Evolutionary conservation across 2,797 vertebrate genomes (phyloP), one percentile per base, ranked within the genome.

Genomic region (Rhodeus uyekii): DNA sequence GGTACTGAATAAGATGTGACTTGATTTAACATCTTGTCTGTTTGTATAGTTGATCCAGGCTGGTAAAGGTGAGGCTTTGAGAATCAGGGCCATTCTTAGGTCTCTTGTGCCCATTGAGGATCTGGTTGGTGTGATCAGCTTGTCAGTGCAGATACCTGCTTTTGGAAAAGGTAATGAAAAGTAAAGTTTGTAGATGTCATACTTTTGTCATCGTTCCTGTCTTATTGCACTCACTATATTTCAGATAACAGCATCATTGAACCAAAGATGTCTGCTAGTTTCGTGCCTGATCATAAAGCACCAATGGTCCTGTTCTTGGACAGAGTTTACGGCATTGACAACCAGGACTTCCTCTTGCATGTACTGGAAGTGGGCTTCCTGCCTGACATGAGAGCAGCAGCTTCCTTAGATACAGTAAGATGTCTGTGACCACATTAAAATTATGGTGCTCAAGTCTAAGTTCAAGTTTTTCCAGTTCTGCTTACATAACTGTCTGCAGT

Each of bases 271-370:
- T 97, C 96, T 0, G 97, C 97, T 22, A 97, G 97, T 89, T 99
- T 99, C 38, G 96, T 97, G 36, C 97, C 97, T 0, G 97, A 99
- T 87, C 97, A 99, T 93, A 99, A 99, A 86, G 95, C 97, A 0
- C 96, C 97, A 73, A 98, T 97, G 96, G 97, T 99, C 60, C 94
- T 99, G 72, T 99, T 99, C 91, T 90, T 99, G 90, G 97, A 99
- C 92, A 95, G 97, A 22, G 97, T 99, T 24, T 99, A 99, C 0
- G 97, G 97, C 22, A 98, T 99, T 4, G 97, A 98, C 84, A 96
- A 94, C 89, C 97, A 99, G 89, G 97, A 99, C 86, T 98, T 99
- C 91, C 90, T 99, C 32, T 92, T 99, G 1, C 96, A 96, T 1
- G 95, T 99, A 71, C 93, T 99, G 65, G 97, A 99, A 38, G 96